Conservation (phyloP, 2,113 vertebrate genomes). For the Barbus barbus region DNA sequence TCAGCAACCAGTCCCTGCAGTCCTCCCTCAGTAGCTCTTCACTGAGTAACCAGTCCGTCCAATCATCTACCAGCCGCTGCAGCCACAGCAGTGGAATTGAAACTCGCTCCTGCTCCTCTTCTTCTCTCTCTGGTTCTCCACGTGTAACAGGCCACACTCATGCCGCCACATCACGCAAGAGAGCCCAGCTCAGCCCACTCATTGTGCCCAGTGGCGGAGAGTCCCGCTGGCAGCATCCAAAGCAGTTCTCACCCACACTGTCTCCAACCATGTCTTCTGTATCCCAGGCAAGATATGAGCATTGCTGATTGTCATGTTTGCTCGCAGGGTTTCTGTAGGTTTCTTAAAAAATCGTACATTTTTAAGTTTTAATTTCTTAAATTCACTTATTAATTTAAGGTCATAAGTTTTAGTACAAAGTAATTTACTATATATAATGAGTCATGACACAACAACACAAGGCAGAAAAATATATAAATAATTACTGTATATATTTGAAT, state of each 20-base stretch:
- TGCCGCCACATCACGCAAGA: slow-evolving; percentile 75
- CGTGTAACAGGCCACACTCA: slow-evolving; percentile 46
- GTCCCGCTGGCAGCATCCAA: slow-evolving; percentile 76
- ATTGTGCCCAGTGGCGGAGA: slow-evolving; percentile 79
- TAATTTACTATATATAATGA: background rate
- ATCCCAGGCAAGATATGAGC: slow-evolving; percentile 76
- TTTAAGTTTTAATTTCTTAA: too few species aligned
- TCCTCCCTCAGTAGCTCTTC: slow-evolving; percentile 82
- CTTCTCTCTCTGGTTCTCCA: slow-evolving; percentile 62
- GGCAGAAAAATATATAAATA: too few species aligned
- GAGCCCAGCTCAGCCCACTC: slow-evolving; percentile 83
- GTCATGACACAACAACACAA: too few species aligned
- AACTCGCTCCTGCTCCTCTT: slow-evolving; percentile 74
- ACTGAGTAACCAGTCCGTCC: slow-evolving; percentile 77
- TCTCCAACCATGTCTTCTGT: slow-evolving; percentile 85
- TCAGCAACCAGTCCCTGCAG: slow-evolving; percentile 74
- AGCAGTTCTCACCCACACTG: slow-evolving; percentile 86
- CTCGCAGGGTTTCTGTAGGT: too few species aligned
- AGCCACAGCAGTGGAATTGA: slow-evolving; percentile 62
- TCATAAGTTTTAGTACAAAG: too few species aligned
- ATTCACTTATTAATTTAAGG: too few species aligned
- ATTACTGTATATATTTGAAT: too few species aligned
- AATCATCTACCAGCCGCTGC: slow-evolving; percentile 77
- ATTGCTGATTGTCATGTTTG: background rate
- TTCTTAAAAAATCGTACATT: too few species aligned